Evolutionary conservation across 2,113 vertebrate species (phyloP).

Genomic region (Asarcornis scutulata): DNA sequence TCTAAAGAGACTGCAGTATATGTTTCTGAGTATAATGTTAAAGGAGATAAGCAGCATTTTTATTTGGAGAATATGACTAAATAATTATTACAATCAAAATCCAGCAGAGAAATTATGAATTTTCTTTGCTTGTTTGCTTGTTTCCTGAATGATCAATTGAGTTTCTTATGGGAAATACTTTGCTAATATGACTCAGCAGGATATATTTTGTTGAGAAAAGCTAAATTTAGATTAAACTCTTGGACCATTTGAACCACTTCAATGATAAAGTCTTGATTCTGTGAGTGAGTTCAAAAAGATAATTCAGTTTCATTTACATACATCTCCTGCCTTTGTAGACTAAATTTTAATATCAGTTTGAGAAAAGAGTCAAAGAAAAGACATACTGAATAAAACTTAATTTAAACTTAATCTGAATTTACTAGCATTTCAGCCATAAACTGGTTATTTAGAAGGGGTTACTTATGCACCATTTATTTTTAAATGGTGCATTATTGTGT

Average conservation of each 20-base stretch:
- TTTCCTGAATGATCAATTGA: not conserved
- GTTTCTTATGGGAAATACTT: not conserved
- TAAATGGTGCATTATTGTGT: slow-evolving; percentile 42
- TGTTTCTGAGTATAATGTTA: not conserved
- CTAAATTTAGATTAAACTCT: not conserved
- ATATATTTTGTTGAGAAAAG: not conserved
- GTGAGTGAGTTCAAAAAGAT: not conserved
- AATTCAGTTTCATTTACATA: not conserved
- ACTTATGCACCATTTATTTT: slow-evolving; percentile 40
- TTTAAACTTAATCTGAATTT: slow-evolving; percentile 39
- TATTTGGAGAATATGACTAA: not conserved
- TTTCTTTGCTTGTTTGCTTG: not conserved
- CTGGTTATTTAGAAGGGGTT: slow-evolving; percentile 43
- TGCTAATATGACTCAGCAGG: not conserved
- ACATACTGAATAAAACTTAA: not conserved
- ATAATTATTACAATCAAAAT: not conserved
- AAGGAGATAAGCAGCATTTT: not conserved
- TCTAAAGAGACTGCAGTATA: not conserved
- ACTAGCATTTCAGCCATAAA: slow-evolving; percentile 17
- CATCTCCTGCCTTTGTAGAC: not conserved
- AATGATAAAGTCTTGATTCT: not conserved
- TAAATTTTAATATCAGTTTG: not conserved
- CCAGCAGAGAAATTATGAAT: not conserved
- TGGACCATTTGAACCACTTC: not conserved
- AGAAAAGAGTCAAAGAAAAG: not conserved